Evolutionary conservation across 1,140 invertebrate genomes (phyloP).

Genomic region (Lasioglossum baleicum): DNA sequence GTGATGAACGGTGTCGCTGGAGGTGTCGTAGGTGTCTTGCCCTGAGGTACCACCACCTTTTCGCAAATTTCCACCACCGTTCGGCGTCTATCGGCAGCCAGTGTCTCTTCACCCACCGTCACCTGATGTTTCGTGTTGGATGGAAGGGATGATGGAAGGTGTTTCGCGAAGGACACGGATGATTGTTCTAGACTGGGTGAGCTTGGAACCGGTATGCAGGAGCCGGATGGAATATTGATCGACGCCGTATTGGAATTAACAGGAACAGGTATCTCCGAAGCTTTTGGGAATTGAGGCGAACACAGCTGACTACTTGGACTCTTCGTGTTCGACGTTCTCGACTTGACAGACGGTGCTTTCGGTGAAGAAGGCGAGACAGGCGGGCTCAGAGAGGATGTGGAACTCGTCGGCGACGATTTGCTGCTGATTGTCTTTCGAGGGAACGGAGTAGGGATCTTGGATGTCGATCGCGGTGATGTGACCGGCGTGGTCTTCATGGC

Average conservation of each 20-base stretch:
- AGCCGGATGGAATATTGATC: conserved; percentile 10
- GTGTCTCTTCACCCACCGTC: conserved; percentile 37
- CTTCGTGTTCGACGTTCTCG: conserved; percentile 27
- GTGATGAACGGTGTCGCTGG: conserved; percentile 73
- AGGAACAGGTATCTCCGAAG: conserved; percentile 68
- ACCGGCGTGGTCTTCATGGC: conserved; percentile 23
- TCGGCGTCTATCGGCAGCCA: conserved; percentile 60
- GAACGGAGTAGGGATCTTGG: conserved; percentile 76
- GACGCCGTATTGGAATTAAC: conserved; percentile 14
- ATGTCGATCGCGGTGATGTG: conserved; percentile 45
- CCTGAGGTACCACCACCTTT: conserved; percentile 73
- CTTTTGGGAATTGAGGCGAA: conserved; percentile 36
- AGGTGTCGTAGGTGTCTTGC: conserved; percentile 58
- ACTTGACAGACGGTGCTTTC: conserved; percentile 30
- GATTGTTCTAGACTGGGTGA: conserved; percentile 39
- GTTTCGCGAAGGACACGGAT: conserved; percentile 22
- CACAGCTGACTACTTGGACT: conserved; percentile 21
- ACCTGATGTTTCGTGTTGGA: conserved; percentile 50
- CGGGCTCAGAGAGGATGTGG: conserved; percentile 45
- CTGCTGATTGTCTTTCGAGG: conserved; percentile 66
- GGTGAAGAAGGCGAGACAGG: conserved; percentile 38
- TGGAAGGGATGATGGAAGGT: conserved; percentile 1
- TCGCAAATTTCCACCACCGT: conserved; percentile 76
- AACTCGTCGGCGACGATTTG: conserved; percentile 55
- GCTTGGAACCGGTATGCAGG: conserved; percentile 15